Evolutionary conservation across 2,888 invertebrate genomes (phyloP), one percentile per base, ranked within the genome.

Genomic region (Ectemnius cavifrons): DNA sequence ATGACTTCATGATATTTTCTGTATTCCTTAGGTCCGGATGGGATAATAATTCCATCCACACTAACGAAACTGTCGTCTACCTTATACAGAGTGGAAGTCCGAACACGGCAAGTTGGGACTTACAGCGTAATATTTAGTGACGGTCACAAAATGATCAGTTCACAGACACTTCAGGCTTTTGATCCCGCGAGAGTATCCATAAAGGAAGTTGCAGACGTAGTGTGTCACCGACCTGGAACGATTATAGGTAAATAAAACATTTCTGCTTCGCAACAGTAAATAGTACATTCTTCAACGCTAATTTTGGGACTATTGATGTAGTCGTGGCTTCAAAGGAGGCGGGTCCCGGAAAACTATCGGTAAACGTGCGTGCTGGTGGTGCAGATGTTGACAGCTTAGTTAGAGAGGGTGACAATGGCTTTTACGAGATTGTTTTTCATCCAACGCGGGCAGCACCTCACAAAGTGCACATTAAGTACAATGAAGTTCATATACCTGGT

Each of bases 371-470:
- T 75, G 96, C 97, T 82, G 97, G 96, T 28, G 95, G 96, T 2
- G 93, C 94, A 45, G 95, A 95, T 78, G 96, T 97, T 4, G 96
- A 97, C 27, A 96, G 97, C 89, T 94, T 96, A 75, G 94, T 98
- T 77, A 92, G 96, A 20, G 94, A 96, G 69, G 93, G 93, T 71
- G 93, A 94, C 60, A 94, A 94, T 82, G 95, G 95, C 37, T 92
- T 96, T 67, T 96, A 96, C 91, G 96, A 96, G 91, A 94, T 97
- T 37, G 94, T 96, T 73, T 98, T 97, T 92, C 97, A 97, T 89
- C 98, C 98, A 0, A 94, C 95, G 0, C 92, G 96, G 52, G 96
- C 97, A 1, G 96, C 98, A 23, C 96, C 97, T 2, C 98, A 99
- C 90, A 94, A 96, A 84, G 93, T 99, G 71, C 94, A 96, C 74